phyloP scores from a whole-genome alignment of 2,888 invertebrate species.

The Dastarcus helophoroides region DNA sequence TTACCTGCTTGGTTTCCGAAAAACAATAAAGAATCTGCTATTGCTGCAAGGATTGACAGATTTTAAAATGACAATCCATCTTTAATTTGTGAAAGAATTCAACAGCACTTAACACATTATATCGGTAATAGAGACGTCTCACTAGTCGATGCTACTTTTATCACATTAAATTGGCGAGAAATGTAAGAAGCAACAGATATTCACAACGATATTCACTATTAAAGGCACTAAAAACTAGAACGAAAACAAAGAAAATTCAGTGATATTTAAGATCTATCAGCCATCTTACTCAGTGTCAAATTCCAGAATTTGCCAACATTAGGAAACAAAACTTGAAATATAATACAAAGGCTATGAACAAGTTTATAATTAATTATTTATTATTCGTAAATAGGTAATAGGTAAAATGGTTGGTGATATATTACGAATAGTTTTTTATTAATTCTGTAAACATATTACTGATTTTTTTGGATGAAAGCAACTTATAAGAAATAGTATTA shows the following conservation, averaged over 20 bases:
- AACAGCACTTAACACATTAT: constrained; percentile 27
- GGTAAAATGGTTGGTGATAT: too few relatives aligned
- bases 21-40: constrained; percentile 27
- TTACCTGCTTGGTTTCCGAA: constrained; percentile 30
- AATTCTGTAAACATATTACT: too few relatives aligned
- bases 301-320: constrained; percentile 35
- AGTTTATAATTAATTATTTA: too few relatives aligned
- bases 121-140: too few relatives aligned
- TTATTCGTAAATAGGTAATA: too few relatives aligned
- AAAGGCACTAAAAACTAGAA: constrained; percentile 32
- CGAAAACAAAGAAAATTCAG: constrained; percentile 39
- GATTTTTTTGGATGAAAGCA: too few relatives aligned
- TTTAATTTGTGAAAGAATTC: constrained; percentile 34
- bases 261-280: constrained; percentile 35
- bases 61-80: constrained; percentile 33
- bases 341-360: too few relatives aligned
- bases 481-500: too few relatives aligned
- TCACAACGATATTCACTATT: constrained; percentile 12
- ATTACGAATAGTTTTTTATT: too few relatives aligned
- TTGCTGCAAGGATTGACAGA: constrained; percentile 32
- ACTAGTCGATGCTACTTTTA: too few relatives aligned
- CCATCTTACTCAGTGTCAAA: constrained; percentile 39
- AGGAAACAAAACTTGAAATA: too few relatives aligned
- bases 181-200: not conserved
- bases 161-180: too few relatives aligned